These are phyloP conservation scores for Troilus luridus DNA, from an alignment of 2,888 invertebrate genomes.

Conservation along the genomic window DNA sequence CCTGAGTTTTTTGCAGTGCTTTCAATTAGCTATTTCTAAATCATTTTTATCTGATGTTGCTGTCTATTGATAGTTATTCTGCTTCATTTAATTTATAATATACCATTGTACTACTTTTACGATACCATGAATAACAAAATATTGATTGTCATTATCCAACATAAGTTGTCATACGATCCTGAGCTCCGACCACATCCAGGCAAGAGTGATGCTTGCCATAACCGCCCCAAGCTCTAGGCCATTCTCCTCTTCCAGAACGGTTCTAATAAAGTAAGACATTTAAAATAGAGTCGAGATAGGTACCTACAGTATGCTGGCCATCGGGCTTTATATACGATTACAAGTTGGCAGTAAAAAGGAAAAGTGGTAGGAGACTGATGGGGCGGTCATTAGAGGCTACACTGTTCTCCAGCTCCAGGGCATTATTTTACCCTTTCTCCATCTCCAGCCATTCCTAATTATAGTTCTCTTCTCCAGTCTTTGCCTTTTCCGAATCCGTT, in stretches of 20 bases:
- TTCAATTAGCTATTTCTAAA: no score
- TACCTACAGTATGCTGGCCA: not conserved
- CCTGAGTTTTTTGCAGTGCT: no score
- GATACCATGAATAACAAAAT: not conserved
- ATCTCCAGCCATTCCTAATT: not conserved
- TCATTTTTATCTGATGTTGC: no score
- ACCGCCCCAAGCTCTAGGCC: not conserved
- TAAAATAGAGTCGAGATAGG: not conserved
- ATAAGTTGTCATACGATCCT: not conserved
- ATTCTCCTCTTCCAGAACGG: not conserved
- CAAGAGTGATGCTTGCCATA: not conserved
- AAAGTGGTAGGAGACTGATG: not conserved
- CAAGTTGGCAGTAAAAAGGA: slow-evolving; percentile 45
- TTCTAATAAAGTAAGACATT: slow-evolving; percentile 31
- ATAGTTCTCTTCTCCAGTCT: not conserved
- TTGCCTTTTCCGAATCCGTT: slow-evolving; percentile 24
- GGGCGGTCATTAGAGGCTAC: slow-evolving; percentile 33
- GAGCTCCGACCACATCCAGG: not conserved
- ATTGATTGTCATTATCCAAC: not conserved
- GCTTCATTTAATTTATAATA: no score
- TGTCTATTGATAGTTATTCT: no score
- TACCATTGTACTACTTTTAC: no score
- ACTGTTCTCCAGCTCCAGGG: slow-evolving; percentile 28
- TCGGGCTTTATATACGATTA: not conserved
- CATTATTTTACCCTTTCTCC: slow-evolving; percentile 37